Evolutionary conservation across 2,113 vertebrate species (phyloP), one percentile per base, ranked within the genome.

Genomic region (Cebidichthys violaceus): DNA sequence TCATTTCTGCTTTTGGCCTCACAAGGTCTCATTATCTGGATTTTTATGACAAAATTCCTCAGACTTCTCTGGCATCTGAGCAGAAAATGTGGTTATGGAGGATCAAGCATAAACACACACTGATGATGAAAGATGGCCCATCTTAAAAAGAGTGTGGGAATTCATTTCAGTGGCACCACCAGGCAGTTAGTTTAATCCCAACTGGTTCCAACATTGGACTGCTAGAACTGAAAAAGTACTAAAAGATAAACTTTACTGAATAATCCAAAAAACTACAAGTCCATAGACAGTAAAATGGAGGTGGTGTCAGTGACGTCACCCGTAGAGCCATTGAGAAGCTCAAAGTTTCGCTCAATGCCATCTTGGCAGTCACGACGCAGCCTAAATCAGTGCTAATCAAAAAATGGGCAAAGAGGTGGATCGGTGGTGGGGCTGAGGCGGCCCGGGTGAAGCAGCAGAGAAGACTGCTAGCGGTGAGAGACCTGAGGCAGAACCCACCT

Each of bases 11-110:
- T 69, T 41, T 33, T 76, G 66, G 61, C 57, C 62, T 45, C 68
- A 65, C n/a, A 81, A 15, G 33, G 22, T 75, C 59, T 79, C 24
- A 80, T 83, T 86, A 66, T 74, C 27, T 29, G 10, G 50, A 17
- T 33, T 75, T 81, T 82, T 70, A 31, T 35, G 66, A 43, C 69
- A 47, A 14, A 52, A 77, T 64, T 57, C 59, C 55, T n/a, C 18
- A 45, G 74, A 20, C 20, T 37, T 47, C 29, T 64, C 61, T 57
- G 29, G 64, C 39, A 65, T 79, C 80, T 80, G 24, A 69, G 59
- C 13, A 33, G 29, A 20, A 82, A 22, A 54, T 66, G 61, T 62
- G 86, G 72, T 88, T 15, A 75, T 2, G 62, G 73, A 66, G 54
- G 66, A 74, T 70, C 35, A 77, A 70, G 45, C 67, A 72, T 62